phyloP scores from a whole-genome alignment of 2,888 invertebrate species.

The Hartigia nigra region DNA sequence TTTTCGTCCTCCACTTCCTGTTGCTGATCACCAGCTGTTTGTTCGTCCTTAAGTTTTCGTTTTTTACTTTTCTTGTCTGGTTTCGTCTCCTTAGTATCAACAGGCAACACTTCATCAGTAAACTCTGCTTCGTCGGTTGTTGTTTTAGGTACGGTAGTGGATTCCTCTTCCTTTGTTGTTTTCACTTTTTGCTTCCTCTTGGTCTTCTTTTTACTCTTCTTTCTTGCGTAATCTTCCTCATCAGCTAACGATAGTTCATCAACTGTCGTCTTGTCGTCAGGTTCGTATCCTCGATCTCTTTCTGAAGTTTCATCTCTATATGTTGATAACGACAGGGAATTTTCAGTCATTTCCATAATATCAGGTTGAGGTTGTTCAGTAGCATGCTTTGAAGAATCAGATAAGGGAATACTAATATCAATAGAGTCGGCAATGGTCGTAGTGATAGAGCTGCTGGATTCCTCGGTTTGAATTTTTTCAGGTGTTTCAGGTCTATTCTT shows the following conservation, averaged over 20 bases:
- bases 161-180: conserved; percentile 67
- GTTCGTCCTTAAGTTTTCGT: conserved; percentile 64
- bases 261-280: conserved; percentile 74
- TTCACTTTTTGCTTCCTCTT: conserved; percentile 67
- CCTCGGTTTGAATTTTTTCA: conserved; percentile 30
- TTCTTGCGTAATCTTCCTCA: conserved; percentile 57
- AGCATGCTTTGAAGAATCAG: conserved; percentile 68
- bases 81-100: conserved; percentile 35
- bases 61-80: conserved; percentile 67
- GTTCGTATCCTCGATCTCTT: conserved; percentile 75
- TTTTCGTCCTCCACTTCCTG: conserved; percentile 15
- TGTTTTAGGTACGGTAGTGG: conserved; percentile 66
- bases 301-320: conserved; percentile 64
- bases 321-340: conserved; percentile 37
- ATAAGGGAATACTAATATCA: conserved; percentile 68
- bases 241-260: conserved; percentile 66
- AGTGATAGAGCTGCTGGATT: conserved; percentile 42
- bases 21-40: conserved; percentile 28
- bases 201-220: conserved; percentile 68
- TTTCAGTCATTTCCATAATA: conserved; percentile 40
- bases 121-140: conserved; percentile 60
- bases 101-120: conserved; percentile 58
- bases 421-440: conserved; percentile 70
- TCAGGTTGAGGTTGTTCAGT: conserved; percentile 66
- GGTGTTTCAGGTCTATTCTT: conserved; percentile 37